Conservation (phyloP, 1,140 invertebrate genomes). For the Helicoverpa armigera region DNA sequence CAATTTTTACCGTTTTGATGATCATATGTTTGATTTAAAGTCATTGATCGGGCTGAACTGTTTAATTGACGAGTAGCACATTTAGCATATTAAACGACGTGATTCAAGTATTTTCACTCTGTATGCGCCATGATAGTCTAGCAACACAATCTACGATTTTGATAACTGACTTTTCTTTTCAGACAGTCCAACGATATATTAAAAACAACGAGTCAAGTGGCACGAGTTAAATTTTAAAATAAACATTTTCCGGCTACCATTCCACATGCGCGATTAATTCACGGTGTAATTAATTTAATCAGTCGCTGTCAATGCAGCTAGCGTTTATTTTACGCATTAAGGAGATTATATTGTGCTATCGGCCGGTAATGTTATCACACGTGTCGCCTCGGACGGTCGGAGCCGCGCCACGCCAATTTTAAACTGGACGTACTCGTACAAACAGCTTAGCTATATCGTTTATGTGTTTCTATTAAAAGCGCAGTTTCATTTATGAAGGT, state of each 20-base stretch:
- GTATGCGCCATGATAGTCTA: too few relatives aligned
- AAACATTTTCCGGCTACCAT: slow-evolving; percentile 3
- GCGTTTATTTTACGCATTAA: slow-evolving; percentile 57
- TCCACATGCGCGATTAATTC: slow-evolving; percentile 46
- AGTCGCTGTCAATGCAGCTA: slow-evolving; percentile 51
- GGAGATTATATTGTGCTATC: slow-evolving; percentile 59
- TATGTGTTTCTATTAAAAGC: not conserved
- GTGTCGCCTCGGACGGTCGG: slow-evolving; percentile 41
- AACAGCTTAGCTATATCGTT: slow-evolving; percentile 5
- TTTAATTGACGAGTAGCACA: too few relatives aligned
- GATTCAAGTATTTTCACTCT: too few relatives aligned
- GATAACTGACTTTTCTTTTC: too few relatives aligned
- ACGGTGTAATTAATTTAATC: slow-evolving; percentile 56
- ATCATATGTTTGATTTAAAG: too few relatives aligned
- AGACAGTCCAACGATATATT: too few relatives aligned
- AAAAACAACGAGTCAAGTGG: not conserved
- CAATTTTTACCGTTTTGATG: too few relatives aligned
- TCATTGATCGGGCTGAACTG: too few relatives aligned
- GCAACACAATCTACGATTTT: too few relatives aligned
- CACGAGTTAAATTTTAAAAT: slow-evolving; percentile 2
- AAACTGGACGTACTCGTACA: slow-evolving; percentile 39
- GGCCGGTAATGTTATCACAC: slow-evolving; percentile 57
- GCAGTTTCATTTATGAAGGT: not conserved
- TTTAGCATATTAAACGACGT: too few relatives aligned
- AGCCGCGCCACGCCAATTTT: slow-evolving; percentile 7